Percentiles rank a stretch among this genome's conserved stretches.
Conservation (phyloP, 2,888 invertebrate species). For the Acrobasis repandana region DNA sequence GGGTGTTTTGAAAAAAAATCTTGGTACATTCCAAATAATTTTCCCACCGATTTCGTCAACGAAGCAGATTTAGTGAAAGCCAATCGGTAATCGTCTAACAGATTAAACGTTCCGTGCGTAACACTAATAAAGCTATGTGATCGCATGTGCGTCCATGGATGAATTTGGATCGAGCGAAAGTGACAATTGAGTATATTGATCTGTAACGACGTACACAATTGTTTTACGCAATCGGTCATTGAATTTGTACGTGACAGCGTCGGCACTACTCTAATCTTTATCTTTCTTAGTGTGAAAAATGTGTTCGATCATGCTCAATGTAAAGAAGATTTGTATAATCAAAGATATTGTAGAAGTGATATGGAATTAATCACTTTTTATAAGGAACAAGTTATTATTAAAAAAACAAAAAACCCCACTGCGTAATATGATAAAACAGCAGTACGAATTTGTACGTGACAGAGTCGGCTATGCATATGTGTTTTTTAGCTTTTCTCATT, state of each 20-base stretch:
- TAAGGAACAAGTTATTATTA: no score
- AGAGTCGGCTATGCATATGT: no score
- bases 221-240: neutral
- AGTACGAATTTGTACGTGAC: no score
- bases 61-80: constrained; percentile 1
- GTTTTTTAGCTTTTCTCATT: no score
- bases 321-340: neutral
- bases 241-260: neutral
- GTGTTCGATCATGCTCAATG: neutral
- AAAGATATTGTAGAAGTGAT: neutral
- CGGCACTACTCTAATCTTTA: neutral
- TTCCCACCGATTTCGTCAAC: neutral
- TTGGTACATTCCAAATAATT: no score
- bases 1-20: no score
- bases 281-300: neutral
- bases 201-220: neutral
- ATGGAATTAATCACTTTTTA: no score
- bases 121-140: constrained; percentile 6
- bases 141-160: constrained; percentile 17
- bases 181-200: constrained; percentile 15
- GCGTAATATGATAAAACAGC: no score
- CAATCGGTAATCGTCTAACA: neutral
- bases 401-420: no score
- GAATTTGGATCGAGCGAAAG: constrained; percentile 22
- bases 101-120: constrained; percentile 18